Base-by-base conservation (phyloP, 2,797 vertebrate genomes). In the Typhlichthys eigenmanni region DNA sequence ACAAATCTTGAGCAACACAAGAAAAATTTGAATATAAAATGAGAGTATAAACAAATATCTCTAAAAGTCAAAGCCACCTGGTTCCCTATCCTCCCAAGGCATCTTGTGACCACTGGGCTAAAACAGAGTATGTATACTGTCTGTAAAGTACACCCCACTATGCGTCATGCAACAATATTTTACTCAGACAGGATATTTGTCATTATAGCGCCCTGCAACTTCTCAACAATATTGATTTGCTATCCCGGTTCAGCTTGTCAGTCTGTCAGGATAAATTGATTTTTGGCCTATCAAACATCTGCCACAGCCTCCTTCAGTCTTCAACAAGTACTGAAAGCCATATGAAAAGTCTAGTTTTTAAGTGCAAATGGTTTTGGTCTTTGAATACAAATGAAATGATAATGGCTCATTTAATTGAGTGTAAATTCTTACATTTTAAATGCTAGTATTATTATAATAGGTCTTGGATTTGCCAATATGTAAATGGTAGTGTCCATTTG, bases 191-290 rank as follows among this genome's bases (percentile, higher is more conserved):
- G 55, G 60, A 63, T 43, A 43, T 43, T 14, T 14, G 47, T 91
- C 89, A 32, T 89, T 83, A 83, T 55, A 62, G 66, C 72, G 63
- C 71, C 71, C 87, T 82, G 72, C 80, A 79, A 71, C 80, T 79
- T 74, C 82, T 88, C 76, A 84, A 83, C 81, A 85, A 74, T 75
- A 71, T 62, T 81, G 82, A 90, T 91, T 90, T 89, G 82, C 80
- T 87, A 82, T 88, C 86, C 89, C 86, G 86, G 85, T 80, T 68
- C 80, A 84, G 79, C 84, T 79, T 76, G 79, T 75, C 84, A 84
- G 84, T 66, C 88, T 88, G 87, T 88, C 88, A 90, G 85, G 86
- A 88, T 91, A 88, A 87, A 78, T 77, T 85, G 87, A 81, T 88
- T 82, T 80, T 81, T 83, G 77, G 81, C 82, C 82, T 84, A 87